Evolutionary conservation across 2,797 vertebrate species (phyloP).

Genomic region (Enteromius radiatus): DNA sequence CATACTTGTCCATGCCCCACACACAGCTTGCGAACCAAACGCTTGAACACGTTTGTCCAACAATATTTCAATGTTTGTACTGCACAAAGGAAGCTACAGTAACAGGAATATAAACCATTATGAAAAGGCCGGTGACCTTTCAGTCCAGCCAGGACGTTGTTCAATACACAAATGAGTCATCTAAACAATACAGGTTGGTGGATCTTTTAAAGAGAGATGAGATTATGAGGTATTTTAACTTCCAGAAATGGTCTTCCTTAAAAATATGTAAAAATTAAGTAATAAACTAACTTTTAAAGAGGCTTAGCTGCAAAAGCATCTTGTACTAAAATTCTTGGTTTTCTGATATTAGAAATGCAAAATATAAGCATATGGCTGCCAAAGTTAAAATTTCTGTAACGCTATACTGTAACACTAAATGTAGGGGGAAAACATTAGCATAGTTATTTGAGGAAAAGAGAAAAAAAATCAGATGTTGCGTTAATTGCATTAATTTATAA

Average conservation of each 20-base stretch:
- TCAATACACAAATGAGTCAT: not conserved
- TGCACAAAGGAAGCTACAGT: constrained; percentile 10
- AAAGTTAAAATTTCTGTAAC: not conserved
- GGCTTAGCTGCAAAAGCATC: not conserved
- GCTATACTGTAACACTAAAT: not conserved
- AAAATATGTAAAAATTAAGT: not conserved
- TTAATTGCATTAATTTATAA: not conserved
- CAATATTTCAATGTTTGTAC: constrained; percentile 19
- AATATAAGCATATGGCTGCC: not conserved
- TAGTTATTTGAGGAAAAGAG: not conserved
- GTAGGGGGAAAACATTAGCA: not conserved
- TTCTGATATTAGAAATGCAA: not conserved
- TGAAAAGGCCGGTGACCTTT: constrained; percentile 12
- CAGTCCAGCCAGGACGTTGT: not conserved
- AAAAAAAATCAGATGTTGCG: not conserved
- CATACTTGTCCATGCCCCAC: constrained; percentile 1
- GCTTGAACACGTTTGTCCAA: not conserved
- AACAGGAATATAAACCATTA: constrained; percentile 22
- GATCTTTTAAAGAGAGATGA: not conserved
- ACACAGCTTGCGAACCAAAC: constrained; percentile 8
- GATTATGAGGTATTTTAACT: not conserved
- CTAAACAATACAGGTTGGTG: not conserved
- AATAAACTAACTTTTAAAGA: not conserved
- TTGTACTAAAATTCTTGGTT: not conserved
- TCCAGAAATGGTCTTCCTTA: not conserved